Evolutionary conservation across 2,888 invertebrate genomes (phyloP).

Genomic region (Caenorhabditis japonica): DNA sequence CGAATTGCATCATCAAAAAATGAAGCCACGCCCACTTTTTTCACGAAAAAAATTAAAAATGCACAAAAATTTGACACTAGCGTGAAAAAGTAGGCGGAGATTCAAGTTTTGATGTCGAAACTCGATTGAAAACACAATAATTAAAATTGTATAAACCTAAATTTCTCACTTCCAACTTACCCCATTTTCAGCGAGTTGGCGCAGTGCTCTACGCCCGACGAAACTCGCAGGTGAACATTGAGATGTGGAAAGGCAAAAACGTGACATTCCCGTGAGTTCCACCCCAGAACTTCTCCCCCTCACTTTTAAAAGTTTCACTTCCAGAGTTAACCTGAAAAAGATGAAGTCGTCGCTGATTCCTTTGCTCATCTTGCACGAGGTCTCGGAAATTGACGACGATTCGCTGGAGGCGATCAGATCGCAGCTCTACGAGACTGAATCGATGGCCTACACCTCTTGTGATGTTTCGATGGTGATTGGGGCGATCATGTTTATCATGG

Average conservation of each 20-base stretch:
- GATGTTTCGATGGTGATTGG: conserved; percentile 42
- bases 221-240: conserved; percentile 67
- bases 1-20: not conserved
- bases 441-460: conserved; percentile 35
- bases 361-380: conserved; percentile 61
- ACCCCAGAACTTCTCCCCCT: conserved; percentile 9
- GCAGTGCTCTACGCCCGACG: conserved; percentile 62
- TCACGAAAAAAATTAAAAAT: not conserved
- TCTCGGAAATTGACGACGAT: conserved; percentile 70
- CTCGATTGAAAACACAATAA: not conserved
- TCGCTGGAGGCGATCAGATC: conserved; percentile 62
- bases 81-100: too few relatives aligned
- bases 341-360: conserved; percentile 70
- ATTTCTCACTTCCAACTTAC: too few relatives aligned
- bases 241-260: conserved; percentile 76
- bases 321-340: conserved; percentile 60
- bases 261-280: conserved; percentile 70
- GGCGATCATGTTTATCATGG: conserved; percentile 33
- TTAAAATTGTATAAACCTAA: too few relatives aligned
- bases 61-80: not conserved
- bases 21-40: not conserved
- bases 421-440: conserved; percentile 62
- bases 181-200: conserved; percentile 59
- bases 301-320: not conserved
- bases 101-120: too few relatives aligned